Conservation (phyloP, 2,113 vertebrate genomes). For the Alces alces region DNA sequence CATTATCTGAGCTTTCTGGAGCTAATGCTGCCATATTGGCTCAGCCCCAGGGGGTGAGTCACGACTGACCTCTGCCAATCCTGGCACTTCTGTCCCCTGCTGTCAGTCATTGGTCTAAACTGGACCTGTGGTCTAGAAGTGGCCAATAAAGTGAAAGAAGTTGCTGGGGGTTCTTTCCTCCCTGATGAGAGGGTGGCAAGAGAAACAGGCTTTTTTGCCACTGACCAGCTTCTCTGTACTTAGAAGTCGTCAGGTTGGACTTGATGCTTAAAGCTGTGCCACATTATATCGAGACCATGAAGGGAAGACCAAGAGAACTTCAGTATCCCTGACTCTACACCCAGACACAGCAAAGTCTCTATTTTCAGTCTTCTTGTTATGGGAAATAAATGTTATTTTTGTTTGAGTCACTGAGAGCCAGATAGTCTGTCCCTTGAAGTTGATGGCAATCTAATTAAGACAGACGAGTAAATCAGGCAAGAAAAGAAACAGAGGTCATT, state of each 20-base stretch:
- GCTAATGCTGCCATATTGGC: neutral
- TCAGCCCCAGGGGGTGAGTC: neutral
- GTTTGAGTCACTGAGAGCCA: neutral
- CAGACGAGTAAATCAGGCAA: neutral
- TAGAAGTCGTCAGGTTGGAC: neutral
- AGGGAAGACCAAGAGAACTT: slow-evolving; percentile 7
- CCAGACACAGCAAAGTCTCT: neutral
- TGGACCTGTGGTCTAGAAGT: neutral
- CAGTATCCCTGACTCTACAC: neutral
- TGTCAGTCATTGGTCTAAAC: neutral
- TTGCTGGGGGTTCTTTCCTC: neutral
- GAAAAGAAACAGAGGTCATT: neutral
- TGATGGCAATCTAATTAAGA: neutral
- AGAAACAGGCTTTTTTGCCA: neutral
- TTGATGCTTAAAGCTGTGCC: neutral
- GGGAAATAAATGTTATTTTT: slow-evolving; percentile 1
- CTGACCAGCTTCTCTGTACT: neutral
- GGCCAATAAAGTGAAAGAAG: neutral
- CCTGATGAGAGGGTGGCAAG: neutral
- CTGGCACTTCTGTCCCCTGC: neutral
- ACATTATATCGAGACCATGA: neutral
- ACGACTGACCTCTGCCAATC: neutral
- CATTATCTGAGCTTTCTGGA: neutral
- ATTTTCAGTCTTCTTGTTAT: neutral
- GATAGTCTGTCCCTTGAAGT: slow-evolving; percentile 6